Conservation (phyloP, 2,888 invertebrate species). For the Sinohyriopsis cumingii region DNA sequence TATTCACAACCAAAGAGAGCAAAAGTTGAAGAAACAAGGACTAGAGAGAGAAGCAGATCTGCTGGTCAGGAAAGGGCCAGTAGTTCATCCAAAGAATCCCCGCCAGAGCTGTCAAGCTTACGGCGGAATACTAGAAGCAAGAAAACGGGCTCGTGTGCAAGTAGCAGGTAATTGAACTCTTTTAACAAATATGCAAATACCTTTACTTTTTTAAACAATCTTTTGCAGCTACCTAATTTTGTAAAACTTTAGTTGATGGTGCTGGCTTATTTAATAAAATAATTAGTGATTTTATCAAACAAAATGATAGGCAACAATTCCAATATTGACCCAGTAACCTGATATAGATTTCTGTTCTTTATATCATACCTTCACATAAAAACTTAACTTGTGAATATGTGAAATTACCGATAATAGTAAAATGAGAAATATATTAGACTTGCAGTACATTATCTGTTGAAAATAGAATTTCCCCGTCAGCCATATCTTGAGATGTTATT, state of each 20-base stretch:
- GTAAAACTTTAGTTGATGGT: neutral
- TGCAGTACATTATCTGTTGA: too few species aligned
- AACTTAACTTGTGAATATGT: too few species aligned
- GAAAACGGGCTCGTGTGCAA: constrained; percentile 80
- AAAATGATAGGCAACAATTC: constrained; percentile 1
- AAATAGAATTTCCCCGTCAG: too few species aligned
- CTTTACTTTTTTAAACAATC: too few species aligned
- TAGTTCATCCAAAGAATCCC: constrained; percentile 28
- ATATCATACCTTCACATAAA: too few species aligned
- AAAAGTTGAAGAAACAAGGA: constrained; percentile 17
- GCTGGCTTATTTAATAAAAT: neutral
- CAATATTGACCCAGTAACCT: neutral
- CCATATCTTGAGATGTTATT: too few species aligned
- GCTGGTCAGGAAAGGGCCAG: constrained; percentile 2
- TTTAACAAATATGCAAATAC: neutral
- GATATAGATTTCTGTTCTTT: too few species aligned
- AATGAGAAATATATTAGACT: too few species aligned
- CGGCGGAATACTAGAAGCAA: constrained; percentile 54
- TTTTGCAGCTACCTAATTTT: too few species aligned
- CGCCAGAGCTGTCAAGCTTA: constrained; percentile 52
- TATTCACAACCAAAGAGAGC: constrained; percentile 28
- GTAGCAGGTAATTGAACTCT: constrained; percentile 73
- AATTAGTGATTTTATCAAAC: neutral
- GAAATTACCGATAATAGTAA: too few species aligned
- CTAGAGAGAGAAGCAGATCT: neutral